These are phyloP conservation scores for Microtus pennsylvanicus DNA, from an alignment of 2,113 vertebrate species.

Conservation along the genomic window DNA sequence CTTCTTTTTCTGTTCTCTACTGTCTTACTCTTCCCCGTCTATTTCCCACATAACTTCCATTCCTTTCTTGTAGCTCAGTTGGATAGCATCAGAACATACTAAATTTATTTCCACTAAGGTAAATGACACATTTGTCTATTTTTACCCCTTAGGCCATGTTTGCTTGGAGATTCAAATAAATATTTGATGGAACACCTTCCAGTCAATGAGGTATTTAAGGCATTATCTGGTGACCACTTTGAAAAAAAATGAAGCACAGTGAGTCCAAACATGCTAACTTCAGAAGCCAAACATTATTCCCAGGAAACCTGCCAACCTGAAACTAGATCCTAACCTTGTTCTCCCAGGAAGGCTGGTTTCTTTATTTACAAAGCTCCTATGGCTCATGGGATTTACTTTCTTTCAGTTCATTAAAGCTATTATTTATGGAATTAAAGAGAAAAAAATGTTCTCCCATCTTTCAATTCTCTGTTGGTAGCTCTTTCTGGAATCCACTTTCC, in stretches of 20 bases:
- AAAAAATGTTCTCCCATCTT: neutral
- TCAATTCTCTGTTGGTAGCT: conserved; percentile 16
- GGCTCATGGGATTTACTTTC: conserved; percentile 44
- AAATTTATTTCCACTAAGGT: neutral
- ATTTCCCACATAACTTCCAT: neutral
- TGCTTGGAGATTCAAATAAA: conserved; percentile 22
- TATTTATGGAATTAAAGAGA: conserved; percentile 3
- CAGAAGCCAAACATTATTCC: neutral
- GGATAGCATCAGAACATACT: neutral
- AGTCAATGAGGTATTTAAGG: neutral
- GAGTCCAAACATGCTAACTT: neutral
- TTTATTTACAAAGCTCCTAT: conserved; percentile 60
- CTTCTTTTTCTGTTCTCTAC: rapidly evolving
- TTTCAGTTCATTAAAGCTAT: conserved; percentile 52
- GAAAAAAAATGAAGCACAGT: neutral
- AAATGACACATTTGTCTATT: neutral
- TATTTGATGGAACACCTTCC: neutral
- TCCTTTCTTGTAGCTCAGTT: neutral
- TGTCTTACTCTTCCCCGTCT: neutral
- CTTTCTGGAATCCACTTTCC: neutral
- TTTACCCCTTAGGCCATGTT: neutral
- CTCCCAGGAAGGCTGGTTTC: neutral
- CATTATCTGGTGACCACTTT: neutral
- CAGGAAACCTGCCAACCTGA: neutral
- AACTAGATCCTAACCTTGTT: neutral